Evolutionary conservation across 2,113 vertebrate species (phyloP).

Genomic region (Antidorcas marsupialis): DNA sequence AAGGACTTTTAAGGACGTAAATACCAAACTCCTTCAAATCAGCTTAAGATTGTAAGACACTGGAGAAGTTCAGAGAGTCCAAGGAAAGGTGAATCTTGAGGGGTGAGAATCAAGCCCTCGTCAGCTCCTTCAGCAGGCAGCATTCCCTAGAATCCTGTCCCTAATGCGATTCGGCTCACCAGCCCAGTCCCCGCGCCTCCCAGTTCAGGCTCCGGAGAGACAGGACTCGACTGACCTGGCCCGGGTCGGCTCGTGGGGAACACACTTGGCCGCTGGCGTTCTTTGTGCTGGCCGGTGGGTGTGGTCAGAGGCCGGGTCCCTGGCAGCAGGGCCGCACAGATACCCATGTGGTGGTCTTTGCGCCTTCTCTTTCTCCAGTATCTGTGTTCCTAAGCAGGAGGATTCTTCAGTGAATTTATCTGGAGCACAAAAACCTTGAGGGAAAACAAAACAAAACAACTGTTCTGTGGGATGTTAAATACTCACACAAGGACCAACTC

Average conservation of each 20-base stretch:
- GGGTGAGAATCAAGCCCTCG: neutral
- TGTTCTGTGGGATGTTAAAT: neutral
- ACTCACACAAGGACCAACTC: neutral
- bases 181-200: accelerated
- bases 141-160: no score
- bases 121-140: neutral
- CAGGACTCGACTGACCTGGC: neutral
- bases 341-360: neutral
- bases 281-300: neutral
- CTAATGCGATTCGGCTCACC: accelerated
- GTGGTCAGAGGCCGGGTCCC: accelerated
- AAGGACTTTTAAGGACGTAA: neutral
- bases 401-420: neutral
- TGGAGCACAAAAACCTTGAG: neutral
- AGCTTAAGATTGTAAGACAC: neutral
- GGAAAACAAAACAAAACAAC: neutral
- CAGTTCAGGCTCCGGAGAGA: neutral
- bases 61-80: neutral
- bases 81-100: neutral
- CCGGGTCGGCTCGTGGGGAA: neutral
- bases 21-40: neutral
- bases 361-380: neutral
- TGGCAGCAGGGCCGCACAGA: neutral
- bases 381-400: neutral
- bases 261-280: no score